Percentiles rank a stretch among this genome's conserved stretches.
Conservation (phyloP, 2,113 vertebrate species). For the Elephas maximus region DNA sequence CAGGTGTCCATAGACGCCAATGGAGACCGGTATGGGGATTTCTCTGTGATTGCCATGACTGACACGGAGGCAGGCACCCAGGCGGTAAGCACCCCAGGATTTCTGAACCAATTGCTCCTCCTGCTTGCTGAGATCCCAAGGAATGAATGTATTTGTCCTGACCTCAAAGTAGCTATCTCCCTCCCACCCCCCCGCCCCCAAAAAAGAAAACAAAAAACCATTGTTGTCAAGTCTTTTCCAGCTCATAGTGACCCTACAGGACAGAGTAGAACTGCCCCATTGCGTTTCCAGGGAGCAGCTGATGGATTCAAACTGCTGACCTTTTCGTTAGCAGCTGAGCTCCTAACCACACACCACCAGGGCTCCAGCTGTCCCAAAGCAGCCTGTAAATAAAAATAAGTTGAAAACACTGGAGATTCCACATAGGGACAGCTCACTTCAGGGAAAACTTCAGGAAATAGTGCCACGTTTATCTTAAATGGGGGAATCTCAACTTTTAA, state of each 20-base stretch:
- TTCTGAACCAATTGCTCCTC: not conserved
- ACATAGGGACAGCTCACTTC: not conserved
- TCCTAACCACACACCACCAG: no score
- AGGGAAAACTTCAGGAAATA: not conserved
- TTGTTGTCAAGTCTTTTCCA: no score
- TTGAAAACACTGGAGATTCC: not conserved
- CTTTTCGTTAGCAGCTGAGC: no score
- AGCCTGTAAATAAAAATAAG: not conserved
- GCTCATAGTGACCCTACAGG: no score
- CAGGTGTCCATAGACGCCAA: conserved; percentile 97
- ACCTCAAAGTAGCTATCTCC: not conserved
- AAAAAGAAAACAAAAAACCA: no score
- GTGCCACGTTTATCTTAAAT: not conserved
- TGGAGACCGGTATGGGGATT: conserved; percentile 97
- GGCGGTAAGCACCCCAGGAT: conserved; percentile 91
- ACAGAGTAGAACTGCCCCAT: no score
- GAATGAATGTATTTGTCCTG: not conserved
- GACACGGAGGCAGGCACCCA: conserved; percentile 93
- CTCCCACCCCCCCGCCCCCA: no score
- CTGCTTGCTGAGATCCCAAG: not conserved
- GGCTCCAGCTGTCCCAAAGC: not conserved
- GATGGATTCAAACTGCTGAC: no score
- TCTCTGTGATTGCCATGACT: conserved; percentile 97
- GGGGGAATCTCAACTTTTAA: not conserved
- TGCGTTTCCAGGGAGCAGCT: no score